phyloP scores from a whole-genome alignment of 1,140 invertebrate species.

The Scylla paramamosain region DNA sequence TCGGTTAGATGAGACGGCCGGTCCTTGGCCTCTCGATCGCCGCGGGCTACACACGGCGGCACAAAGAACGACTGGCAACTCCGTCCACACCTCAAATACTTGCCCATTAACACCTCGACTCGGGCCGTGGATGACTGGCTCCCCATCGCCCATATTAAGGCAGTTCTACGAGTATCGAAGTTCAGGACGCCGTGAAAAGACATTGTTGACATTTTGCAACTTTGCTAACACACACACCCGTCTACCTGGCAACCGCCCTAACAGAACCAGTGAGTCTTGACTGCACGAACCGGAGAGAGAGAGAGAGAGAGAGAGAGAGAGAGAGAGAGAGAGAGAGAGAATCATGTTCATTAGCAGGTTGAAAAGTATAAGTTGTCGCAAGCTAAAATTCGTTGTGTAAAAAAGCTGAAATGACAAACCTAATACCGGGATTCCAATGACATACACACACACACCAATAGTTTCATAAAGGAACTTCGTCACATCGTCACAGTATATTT shows the following conservation, averaged over 20 bases:
- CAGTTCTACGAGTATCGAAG: neutral
- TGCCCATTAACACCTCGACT: neutral
- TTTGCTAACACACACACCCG: neutral
- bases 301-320: conserved; percentile 55
- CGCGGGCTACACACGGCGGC: neutral
- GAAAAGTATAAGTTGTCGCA: neutral
- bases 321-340: conserved; percentile 39
- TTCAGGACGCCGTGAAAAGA: too few relatives aligned
- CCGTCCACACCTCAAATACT: neutral
- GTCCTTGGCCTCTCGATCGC: neutral
- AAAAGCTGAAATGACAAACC: too few relatives aligned
- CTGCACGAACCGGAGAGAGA: conserved; percentile 13
- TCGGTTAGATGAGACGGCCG: neutral
- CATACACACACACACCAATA: too few relatives aligned
- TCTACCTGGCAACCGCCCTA: neutral
- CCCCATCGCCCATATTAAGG: neutral
- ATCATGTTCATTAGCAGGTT: neutral
- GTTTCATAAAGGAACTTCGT: too few relatives aligned
- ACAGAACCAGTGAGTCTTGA: neutral
- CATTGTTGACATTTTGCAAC: too few relatives aligned
- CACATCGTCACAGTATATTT: too few relatives aligned
- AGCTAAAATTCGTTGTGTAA: neutral
- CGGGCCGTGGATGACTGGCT: neutral
- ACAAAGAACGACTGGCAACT: neutral
- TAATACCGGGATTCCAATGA: too few relatives aligned